A percentile compares a stretch with the other conserved stretches of the same genome.
Conservation (phyloP, 1,140 invertebrate species). For the Globodera ellingtonae region DNA sequence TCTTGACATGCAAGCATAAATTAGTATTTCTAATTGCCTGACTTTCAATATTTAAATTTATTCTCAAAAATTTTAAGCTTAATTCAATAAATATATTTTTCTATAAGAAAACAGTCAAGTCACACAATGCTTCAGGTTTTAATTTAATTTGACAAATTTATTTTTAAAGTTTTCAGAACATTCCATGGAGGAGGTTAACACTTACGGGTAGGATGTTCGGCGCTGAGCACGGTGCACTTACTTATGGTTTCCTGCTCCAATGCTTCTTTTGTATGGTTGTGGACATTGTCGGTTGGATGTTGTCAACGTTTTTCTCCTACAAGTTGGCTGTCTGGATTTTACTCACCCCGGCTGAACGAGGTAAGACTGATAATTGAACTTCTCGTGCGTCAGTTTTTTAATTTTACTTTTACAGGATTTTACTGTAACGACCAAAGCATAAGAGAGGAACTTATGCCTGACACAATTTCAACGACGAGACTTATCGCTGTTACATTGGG, state of each 20-base stretch:
- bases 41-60: too few species aligned
- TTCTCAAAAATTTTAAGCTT: too few species aligned
- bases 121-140: conserved; percentile 18
- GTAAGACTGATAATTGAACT: too few species aligned
- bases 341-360: conserved; percentile 15
- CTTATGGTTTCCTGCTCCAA: background rate
- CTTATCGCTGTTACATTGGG: conserved; percentile 26
- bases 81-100: too few species aligned
- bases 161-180: conserved; percentile 5
- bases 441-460: conserved; percentile 29
- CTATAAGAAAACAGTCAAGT: background rate
- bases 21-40: too few species aligned
- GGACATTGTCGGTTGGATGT: conserved; percentile 22
- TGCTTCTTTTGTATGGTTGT: conserved; percentile 24
- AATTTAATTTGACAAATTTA: conserved; percentile 4
- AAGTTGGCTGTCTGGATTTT: conserved; percentile 17
- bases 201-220: conserved; percentile 14
- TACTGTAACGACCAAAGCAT: conserved; percentile 39
- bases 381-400: too few species aligned
- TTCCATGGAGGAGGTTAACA: conserved; percentile 18
- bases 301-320: conserved; percentile 11
- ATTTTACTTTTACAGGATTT: conserved; percentile 21
- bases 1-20: too few species aligned
- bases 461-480: conserved; percentile 35
- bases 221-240: background rate